These are phyloP conservation scores for Galerucella calmariensis DNA, from an alignment of 2,888 invertebrate species.

Conservation along the genomic window DNA sequence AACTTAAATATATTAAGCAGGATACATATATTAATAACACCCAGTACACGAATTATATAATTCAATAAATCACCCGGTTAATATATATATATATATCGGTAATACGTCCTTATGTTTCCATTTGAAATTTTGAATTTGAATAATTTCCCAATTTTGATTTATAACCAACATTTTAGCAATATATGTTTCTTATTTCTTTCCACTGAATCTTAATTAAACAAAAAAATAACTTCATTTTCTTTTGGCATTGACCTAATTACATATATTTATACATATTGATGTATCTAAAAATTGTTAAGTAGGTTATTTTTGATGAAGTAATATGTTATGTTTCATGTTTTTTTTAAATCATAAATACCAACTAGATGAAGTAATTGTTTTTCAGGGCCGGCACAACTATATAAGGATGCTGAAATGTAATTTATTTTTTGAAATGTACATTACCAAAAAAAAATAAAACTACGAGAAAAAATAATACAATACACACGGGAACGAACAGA, in stretches of 20 bases:
- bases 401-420: neutral
- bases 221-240: conserved; percentile 9
- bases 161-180: neutral
- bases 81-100: too few species aligned
- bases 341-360: conserved; percentile 8
- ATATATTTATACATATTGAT: conserved; percentile 17
- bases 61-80: too few species aligned
- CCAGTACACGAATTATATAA: too few species aligned
- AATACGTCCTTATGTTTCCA: neutral
- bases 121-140: neutral
- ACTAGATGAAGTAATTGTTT: conserved; percentile 10
- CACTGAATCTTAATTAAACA: neutral
- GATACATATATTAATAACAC: too few species aligned
- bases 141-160: neutral
- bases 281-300: conserved; percentile 14
- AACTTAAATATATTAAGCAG: too few species aligned
- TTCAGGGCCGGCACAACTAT: neutral
- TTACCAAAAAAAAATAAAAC: too few species aligned
- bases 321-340: conserved; percentile 12
- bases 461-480: too few species aligned
- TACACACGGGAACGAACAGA: too few species aligned
- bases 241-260: conserved; percentile 16
- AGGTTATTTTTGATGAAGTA: conserved; percentile 18
- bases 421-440: too few species aligned
- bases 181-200: neutral